Evolutionary conservation across 2,888 invertebrate species (phyloP), one percentile per base, ranked within the genome.

Genomic region (Diadegma fenestrale): DNA sequence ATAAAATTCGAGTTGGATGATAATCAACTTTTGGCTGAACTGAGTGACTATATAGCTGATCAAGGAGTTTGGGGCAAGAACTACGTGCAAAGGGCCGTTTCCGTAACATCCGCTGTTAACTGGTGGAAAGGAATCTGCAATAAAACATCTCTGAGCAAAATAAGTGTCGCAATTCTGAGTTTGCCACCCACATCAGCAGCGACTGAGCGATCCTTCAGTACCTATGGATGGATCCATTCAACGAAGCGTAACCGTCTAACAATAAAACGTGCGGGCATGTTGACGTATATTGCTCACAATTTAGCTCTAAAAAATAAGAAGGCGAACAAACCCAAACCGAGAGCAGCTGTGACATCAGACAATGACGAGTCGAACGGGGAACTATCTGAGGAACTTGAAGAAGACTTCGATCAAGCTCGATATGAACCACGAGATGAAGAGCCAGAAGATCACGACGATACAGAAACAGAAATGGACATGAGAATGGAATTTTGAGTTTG

Each of bases 181-280:
- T 84, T 88, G 66, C 89, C 89, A 48, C 78, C 87, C 22, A 86
- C 88, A 68, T 88, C 90, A 33, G 88, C 89, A 43, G 89, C 88
- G 26, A 91, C 90, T 43, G 90, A 91, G 85, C 68, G 90, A 22
- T 88, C 88, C 17, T 90, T 90, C 80, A 90, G 89, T 43, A 90
- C 89, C 10, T 87, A 88, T 54, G 85, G 88, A 14, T 89, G 87
- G 86, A 89, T 90, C 19, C 89, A 91, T 81, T 86, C 80, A 14
- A 82, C 88, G 64, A 89, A 88, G 88, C 85, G 89, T 68, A 90
- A 90, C 80, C 85, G 88, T 3, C 84, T 90, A 10, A 86, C 89
- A 41, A 80, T 85, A 41, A 84, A 87, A 71, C 85, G 88, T 72
- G 88, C 89, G 63, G 88, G 82, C 69, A 88, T 88, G 77, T 66